These are phyloP conservation scores for Porites evermanni DNA, from an alignment of 92 coral and sea anemone genomes.

Conservation along the genomic window DNA sequence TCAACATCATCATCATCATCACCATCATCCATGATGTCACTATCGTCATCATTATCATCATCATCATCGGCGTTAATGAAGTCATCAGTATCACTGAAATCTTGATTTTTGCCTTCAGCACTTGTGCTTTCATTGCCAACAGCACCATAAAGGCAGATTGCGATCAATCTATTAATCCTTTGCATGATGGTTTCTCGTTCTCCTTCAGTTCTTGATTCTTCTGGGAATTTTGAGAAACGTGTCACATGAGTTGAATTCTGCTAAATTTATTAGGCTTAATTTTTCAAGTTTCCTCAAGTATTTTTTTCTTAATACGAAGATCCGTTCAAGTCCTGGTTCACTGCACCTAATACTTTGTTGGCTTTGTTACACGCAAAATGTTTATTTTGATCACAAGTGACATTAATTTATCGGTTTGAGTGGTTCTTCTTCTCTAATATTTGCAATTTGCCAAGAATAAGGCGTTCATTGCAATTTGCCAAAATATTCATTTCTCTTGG, in stretches of 20 bases:
- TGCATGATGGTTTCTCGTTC: background rate
- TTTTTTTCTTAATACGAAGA: background rate
- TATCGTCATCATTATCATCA: conserved; percentile 11
- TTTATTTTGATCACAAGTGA: conserved; percentile 39
- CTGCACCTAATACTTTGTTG: too few species aligned
- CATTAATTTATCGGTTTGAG: conserved; percentile 9
- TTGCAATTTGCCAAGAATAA: background rate
- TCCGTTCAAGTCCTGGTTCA: too few species aligned
- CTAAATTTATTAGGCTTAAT: too few species aligned
- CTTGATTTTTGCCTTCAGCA: background rate
- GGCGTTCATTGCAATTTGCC: background rate
- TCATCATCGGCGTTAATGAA: background rate
- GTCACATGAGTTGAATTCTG: too few species aligned
- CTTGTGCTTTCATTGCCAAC: background rate
- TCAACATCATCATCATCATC: conserved; percentile 11
- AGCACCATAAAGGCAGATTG: background rate
- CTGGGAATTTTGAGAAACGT: background rate
- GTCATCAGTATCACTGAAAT: background rate
- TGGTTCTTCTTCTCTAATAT: too few species aligned
- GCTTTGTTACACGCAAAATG: too few species aligned
- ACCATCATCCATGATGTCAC: background rate
- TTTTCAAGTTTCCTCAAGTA: too few species aligned
- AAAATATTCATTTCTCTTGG: too few species aligned
- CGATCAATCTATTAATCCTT: background rate
- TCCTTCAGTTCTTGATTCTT: background rate